A percentile compares a stretch with the other conserved stretches of the same genome.
Evolutionary conservation across 2,797 vertebrate genomes (phyloP).

Genomic region (Chromobotia macracanthus): DNA sequence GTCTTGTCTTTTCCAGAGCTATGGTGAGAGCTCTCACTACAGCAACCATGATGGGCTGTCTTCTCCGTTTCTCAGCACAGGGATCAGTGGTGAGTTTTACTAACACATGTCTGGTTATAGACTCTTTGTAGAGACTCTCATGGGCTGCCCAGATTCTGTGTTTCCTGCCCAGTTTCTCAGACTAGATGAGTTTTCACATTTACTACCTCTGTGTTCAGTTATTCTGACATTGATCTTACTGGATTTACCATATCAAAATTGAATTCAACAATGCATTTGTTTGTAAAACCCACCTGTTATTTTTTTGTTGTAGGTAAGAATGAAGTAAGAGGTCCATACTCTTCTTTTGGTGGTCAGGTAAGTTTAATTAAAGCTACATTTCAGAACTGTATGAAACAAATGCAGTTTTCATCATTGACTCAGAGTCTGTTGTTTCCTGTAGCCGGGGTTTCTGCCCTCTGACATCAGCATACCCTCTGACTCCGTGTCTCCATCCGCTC

Average conservation of each 20-base stretch:
- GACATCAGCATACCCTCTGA: slow-evolving; percentile 90
- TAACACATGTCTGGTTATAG: too few species aligned
- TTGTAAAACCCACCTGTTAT: too few species aligned
- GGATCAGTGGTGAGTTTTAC: slow-evolving; percentile 82
- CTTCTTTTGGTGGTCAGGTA: slow-evolving; percentile 87
- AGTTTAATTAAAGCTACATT: slow-evolving; percentile 40
- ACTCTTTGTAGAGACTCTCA: too few species aligned
- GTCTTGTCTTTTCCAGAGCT: slow-evolving; percentile 77
- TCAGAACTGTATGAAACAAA: neutral
- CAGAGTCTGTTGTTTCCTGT: slow-evolving; percentile 38
- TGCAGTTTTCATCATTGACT: slow-evolving; percentile 10
- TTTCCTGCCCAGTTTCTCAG: slow-evolving; percentile 52
- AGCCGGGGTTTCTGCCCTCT: slow-evolving; percentile 89
- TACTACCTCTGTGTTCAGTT: too few species aligned
- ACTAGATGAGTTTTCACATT: slow-evolving; percentile 70
- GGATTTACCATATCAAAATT: too few species aligned
- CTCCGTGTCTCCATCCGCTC: slow-evolving; percentile 90
- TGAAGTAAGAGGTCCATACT: slow-evolving; percentile 86
- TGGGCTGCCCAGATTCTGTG: neutral
- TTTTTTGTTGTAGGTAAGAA: slow-evolving; percentile 82
- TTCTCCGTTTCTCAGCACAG: slow-evolving; percentile 90
- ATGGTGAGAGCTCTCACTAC: slow-evolving; percentile 88
- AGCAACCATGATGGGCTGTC: slow-evolving; percentile 85
- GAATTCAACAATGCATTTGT: too few species aligned
- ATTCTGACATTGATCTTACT: too few species aligned